Evolutionary conservation across 2,113 vertebrate genomes (phyloP), one percentile per base, ranked within the genome.

Genomic region (Chlorodrepanis virens): DNA sequence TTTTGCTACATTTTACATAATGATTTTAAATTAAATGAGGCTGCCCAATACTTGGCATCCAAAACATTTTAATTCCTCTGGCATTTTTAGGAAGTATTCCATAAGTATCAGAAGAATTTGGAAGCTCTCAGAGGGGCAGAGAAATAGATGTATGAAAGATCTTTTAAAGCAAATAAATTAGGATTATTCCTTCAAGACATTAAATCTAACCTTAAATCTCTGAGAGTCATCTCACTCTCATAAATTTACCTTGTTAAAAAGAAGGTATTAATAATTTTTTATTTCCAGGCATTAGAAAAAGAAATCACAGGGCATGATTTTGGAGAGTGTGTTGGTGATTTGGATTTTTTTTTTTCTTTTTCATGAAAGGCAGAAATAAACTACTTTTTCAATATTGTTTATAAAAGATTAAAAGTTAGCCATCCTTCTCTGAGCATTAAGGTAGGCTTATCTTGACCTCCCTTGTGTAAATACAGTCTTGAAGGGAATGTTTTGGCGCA

Each of bases 381-480:
- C n/a, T 77, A 63, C 24, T 54, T 35, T 45, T 10, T 33, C 28
- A 77, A 8, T 29, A 37, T 11, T 22, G 42, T 68, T 89, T 89
- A 83, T 87, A 95, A 92, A 56, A 67, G 33, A 94, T 89, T 27
- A 78, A 53, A 92, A 74, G 20, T 18, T 37, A 63, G 4, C 42
- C 76, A 50, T 50, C n/a, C 31, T 85, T 85, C 54, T 95, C 28
- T 85, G 37, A 92, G 25, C 71, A 63, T 93, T 94, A 71, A 92
- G 28, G 19, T 35, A 86, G 45, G 88, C 95, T 94, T 95, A 77
- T 94, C 54, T 87, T 96, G 80, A 95, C 35, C 54, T 90, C 35
- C 45, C 39, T 52, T 85, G 77, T 83, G 96, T 92, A 93, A 97
- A 94, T 83, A 89, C 12, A 85, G 49, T 84, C 91, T 93, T 74